Base-by-base conservation (phyloP, 1,140 invertebrate genomes). In the Anoplophora glabripennis region DNA sequence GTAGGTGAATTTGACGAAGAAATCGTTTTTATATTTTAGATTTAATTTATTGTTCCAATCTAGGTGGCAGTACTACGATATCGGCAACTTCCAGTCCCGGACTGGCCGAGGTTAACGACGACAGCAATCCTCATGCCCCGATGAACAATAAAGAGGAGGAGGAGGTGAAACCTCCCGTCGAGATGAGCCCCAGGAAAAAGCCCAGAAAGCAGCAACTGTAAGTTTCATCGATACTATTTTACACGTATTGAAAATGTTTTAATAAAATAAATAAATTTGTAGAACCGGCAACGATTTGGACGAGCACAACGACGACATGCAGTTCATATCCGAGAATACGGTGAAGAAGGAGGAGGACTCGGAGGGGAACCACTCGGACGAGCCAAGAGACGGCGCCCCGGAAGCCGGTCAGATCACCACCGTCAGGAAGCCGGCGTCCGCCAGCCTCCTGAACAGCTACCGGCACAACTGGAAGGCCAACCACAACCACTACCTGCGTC, bases 401-500 rank as follows among this genome's bases (percentile, higher is more conserved):
- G 72, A 74, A 42, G 57, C 66, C 0, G 47, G 59, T 38, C 60
- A 61, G 15, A 53, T 73, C 4, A 54, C 67, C 0, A 70, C 65
- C 3, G 61, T 75, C 7, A 55, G 69, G 10, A 79, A 80, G 65
- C 75, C 76, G n/a, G 77, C 74, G 4, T 70, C 73, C 5, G 78
- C 80, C 14, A 77, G 76, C 52, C 57, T 80, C 21, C 61, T 80
- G 14, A 77, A 75, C 45, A 73, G 73, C 40, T 80, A 80, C 60
- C 61, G 71, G 17, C 77, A 79, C 48, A 74, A 68, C 40, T 85
- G 84, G 81, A 84, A 85, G 63, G 71, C 82, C 37, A 85, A 83
- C 8, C 84, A 84, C 63, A 81, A 85, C 65, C 94, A 98, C 79
- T 98, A 96, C 76, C 79, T 87, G 61, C 81, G 92, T 49, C 90